These are phyloP conservation scores for Cranoglanis bouderius DNA, from an alignment of 2,113 vertebrate species.

Conservation along the genomic window DNA sequence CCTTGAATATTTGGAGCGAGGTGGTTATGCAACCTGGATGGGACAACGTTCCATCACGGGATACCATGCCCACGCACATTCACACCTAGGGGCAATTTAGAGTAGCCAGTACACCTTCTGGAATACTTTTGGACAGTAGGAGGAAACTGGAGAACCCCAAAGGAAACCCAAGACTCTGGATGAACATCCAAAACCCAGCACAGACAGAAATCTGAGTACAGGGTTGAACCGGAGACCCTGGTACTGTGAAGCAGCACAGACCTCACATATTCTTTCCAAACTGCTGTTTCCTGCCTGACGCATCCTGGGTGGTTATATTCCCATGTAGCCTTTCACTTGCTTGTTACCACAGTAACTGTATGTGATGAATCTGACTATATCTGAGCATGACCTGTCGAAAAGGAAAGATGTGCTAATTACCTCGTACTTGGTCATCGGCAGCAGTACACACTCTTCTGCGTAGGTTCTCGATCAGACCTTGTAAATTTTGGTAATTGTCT, in stretches of 20 bases:
- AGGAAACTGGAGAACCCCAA: not conserved
- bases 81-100: not conserved
- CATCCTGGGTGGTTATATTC: not conserved
- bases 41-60: not conserved
- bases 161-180: not conserved
- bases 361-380: not conserved
- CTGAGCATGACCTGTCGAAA: not conserved
- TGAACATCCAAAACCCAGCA: not conserved
- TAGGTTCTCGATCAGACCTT: slow-evolving; percentile 61
- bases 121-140: not conserved
- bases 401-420: slow-evolving; percentile 19
- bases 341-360: not conserved
- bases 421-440: slow-evolving; percentile 68
- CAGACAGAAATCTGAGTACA: no score
- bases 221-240: not conserved
- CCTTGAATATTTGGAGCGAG: not conserved
- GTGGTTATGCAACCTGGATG: not conserved
- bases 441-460: slow-evolving; percentile 73
- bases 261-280: not conserved
- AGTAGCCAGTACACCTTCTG: not conserved
- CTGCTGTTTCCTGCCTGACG: not conserved
- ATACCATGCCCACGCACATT: not conserved
- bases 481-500: slow-evolving; percentile 68
- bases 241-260: not conserved
- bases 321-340: not conserved